Evolutionary conservation across 2,797 vertebrate genomes (phyloP).

Genomic region (Argya squamiceps): DNA sequence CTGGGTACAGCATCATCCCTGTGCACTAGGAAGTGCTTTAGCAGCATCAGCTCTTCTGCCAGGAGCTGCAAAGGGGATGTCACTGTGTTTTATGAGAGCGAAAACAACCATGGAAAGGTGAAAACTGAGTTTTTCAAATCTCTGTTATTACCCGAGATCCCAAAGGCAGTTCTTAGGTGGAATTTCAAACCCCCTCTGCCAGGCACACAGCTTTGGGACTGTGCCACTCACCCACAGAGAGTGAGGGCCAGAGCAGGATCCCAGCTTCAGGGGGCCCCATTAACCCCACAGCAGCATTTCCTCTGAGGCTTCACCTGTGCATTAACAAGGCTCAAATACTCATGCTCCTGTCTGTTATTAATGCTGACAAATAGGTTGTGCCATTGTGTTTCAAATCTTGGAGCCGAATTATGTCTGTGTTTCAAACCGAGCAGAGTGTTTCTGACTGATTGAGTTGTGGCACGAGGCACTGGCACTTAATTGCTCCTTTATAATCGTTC

Average conservation of each 20-base stretch:
- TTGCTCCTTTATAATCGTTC: neutral
- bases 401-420: neutral
- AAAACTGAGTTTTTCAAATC: neutral
- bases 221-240: neutral
- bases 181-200: neutral
- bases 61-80: neutral
- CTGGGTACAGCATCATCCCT: neutral
- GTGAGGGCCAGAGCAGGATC: neutral
- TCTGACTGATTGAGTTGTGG: neutral
- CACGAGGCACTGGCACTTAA: neutral
- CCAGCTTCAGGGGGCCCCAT: neutral
- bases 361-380: neutral
- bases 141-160: neutral
- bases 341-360: neutral
- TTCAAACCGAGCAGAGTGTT: neutral
- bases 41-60: neutral
- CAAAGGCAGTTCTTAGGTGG: neutral
- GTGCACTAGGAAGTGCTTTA: neutral
- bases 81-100: neutral
- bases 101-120: neutral
- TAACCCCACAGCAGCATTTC: neutral
- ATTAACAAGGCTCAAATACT: neutral
- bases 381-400: neutral
- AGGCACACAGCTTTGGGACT: neutral
- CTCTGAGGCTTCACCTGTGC: neutral